Conservation (phyloP, 2,888 invertebrate species). For the Eupithecia dodoneata region DNA sequence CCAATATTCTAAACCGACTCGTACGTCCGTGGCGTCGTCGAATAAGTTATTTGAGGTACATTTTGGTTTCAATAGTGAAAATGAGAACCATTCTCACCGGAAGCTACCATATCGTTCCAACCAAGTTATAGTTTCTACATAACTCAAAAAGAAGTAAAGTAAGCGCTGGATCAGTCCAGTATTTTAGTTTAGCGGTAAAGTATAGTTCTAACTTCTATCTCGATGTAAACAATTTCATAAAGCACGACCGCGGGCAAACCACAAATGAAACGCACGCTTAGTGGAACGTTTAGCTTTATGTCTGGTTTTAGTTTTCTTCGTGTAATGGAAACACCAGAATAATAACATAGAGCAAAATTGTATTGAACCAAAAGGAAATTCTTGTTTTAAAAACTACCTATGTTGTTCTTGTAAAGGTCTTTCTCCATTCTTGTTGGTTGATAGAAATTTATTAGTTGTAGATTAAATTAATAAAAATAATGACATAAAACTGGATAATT, state of each 20-base stretch:
- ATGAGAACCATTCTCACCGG: background rate
- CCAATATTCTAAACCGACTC: background rate
- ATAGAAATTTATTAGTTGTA: background rate
- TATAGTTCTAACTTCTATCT: constrained; percentile 10
- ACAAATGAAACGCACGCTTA: constrained; percentile 27
- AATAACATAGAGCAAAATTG: background rate
- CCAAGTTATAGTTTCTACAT: background rate
- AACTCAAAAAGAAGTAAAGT: background rate
- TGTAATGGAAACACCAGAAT: constrained; percentile 12
- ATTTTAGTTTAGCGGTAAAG: background rate
- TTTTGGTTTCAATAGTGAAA: background rate
- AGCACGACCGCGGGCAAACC: constrained; percentile 21
- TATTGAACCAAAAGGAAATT: background rate
- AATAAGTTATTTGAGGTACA: background rate
- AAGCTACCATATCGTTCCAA: background rate
- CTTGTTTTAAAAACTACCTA: background rate
- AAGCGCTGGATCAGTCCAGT: background rate
- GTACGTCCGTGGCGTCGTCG: background rate
- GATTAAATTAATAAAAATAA: no score
- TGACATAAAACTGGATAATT: no score
- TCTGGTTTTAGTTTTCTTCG: constrained; percentile 14
- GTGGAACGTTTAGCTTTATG: constrained; percentile 31
- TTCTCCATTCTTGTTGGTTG: background rate
- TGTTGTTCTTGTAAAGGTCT: background rate
- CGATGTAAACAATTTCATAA: constrained; percentile 17